Evolutionary conservation across 2,113 vertebrate species (phyloP), one percentile per base, ranked within the genome.

Genomic region (Pelvicachromis taeniatus): DNA sequence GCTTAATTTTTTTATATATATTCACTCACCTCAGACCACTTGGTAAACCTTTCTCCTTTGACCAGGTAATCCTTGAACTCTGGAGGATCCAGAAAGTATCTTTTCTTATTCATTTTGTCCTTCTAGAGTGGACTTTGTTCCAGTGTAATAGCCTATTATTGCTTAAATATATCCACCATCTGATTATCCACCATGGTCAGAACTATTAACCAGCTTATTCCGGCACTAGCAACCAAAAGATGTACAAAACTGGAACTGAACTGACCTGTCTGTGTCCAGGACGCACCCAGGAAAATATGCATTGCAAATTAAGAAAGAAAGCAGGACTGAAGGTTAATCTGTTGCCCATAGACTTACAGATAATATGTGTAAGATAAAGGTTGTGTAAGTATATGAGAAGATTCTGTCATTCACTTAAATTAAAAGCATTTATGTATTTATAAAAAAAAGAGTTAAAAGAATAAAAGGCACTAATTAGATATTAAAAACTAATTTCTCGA

Each of bases 11-110:
- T 12, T 82, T 58, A 23, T 8, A 75, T 8, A 75, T 40, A n/a
- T 61, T 75, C 90, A 97, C 98, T 98, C 94, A 99, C 99, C 85
- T 99, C 99, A 1, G 98, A 98, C 99, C 99, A 99, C 45, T 97
- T 98, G 91, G 97, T 98, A 91, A 99, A 99, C 85, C 97, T 96
- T 29, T 98, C 98, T 1, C 99, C 99, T 94, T 97, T 97, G 55
- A 95, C 94, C 77, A 99, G 93, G 85, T 99, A 98, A 5, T 97
- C 94, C 95, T 98, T 98, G 92, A 99, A 96, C 79, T 95, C 93
- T 0, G 95, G 96, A 48, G 96, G 94, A 45, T 94, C 95, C 82
- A 99, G 95, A 35, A 96, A 95, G 80, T 80, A 96, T 35, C 97
- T 95, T 91, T 97, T 94, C 17, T 95, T 98, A 97, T 99, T 98